phyloP scores from a whole-genome alignment of 2,113 vertebrate genomes.

The Genyomyrus donnyi region DNA sequence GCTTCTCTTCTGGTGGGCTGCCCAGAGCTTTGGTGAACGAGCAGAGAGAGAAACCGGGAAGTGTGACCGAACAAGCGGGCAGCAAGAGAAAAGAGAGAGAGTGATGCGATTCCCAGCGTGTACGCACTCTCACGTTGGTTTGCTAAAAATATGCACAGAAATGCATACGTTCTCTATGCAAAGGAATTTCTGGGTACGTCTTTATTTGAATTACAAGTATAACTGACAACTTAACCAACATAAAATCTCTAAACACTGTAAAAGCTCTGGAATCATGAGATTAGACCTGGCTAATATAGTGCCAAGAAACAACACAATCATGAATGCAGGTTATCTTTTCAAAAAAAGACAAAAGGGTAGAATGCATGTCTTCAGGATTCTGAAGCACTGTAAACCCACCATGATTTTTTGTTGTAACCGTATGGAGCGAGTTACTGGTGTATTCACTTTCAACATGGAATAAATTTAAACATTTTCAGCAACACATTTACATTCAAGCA shows the following conservation, averaged over 20 bases:
- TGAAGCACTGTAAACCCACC: background rate
- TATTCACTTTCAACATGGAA: background rate
- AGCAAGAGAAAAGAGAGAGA: background rate
- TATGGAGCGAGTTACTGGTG: background rate
- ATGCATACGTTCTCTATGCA: background rate
- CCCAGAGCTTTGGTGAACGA: background rate
- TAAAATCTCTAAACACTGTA: background rate
- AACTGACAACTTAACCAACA: background rate
- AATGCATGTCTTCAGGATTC: background rate
- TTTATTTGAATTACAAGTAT: background rate
- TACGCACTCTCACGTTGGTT: background rate
- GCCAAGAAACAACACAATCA: background rate
- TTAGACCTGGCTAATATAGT: background rate
- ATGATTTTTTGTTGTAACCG: background rate
- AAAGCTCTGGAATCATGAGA: background rate
- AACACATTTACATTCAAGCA: background rate
- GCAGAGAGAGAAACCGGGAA: background rate
- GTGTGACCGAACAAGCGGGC: background rate
- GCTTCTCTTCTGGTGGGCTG: background rate
- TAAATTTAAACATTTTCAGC: background rate
- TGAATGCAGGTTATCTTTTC: background rate
- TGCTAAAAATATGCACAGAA: constrained; percentile 3
- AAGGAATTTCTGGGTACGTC: background rate
- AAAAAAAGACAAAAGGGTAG: background rate
- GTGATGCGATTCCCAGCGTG: background rate